Conservation (phyloP, 2,797 vertebrate species). For the Urocyon cinereoargenteus region DNA sequence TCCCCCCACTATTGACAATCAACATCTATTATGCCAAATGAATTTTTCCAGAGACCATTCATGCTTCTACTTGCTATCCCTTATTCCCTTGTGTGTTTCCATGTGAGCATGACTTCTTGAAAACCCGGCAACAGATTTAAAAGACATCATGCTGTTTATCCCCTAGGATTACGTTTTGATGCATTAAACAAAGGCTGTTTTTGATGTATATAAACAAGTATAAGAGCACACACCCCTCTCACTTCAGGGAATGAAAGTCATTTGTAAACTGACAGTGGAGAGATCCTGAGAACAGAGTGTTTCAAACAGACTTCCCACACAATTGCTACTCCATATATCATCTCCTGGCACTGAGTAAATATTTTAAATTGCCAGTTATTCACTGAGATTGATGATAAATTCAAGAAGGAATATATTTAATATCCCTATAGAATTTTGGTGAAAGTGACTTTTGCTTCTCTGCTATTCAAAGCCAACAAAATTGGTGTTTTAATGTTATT, state of each 20-base stretch:
- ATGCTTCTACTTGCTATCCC: not conserved
- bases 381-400: constrained; percentile 37
- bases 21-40: not conserved
- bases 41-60: constrained; percentile 8
- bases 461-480: constrained; percentile 51
- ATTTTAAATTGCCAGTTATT: constrained; percentile 39
- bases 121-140: constrained; percentile 22
- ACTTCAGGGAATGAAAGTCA: not conserved
- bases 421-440: constrained; percentile 38
- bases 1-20: not conserved
- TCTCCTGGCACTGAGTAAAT: constrained; percentile 40
- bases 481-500: constrained; percentile 32
- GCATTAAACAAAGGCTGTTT: constrained; percentile 22
- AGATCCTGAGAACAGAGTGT: not conserved
- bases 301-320: not conserved
- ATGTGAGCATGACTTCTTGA: not conserved
- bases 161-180: not conserved
- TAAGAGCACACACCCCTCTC: not conserved
- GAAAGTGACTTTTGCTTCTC: constrained; percentile 36
- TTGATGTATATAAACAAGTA: not conserved
- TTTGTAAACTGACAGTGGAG: constrained; percentile 29
- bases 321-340: not conserved
- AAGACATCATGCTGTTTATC: not conserved
- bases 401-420: constrained; percentile 33
- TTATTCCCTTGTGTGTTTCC: constrained; percentile 25